Conservation (phyloP, 2,888 invertebrate genomes). For the Aphidius colemani region DNA sequence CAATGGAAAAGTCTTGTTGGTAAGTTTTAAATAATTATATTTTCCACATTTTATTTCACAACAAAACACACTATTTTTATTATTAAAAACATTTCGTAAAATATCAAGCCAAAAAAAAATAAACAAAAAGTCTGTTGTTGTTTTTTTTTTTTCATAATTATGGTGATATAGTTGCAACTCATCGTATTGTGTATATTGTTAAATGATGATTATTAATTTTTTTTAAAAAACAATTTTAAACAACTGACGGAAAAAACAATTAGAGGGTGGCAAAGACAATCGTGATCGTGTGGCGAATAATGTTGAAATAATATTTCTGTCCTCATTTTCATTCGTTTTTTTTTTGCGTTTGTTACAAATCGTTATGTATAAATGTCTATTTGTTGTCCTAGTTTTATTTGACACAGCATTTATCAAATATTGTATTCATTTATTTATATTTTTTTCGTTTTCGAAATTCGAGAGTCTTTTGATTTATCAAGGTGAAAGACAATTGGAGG, state of each 20-base stretch:
- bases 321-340: neutral
- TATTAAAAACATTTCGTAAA: slow-evolving; percentile 31
- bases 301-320: slow-evolving; percentile 21
- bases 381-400: slow-evolving; percentile 19
- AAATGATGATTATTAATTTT: too few species aligned
- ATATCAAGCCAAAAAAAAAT: neutral
- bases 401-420: slow-evolving; percentile 3
- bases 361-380: neutral
- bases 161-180: slow-evolving; percentile 28
- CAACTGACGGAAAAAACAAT: slow-evolving; percentile 31
- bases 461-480: neutral
- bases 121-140: neutral
- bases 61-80: slow-evolving; percentile 21
- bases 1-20: slow-evolving; percentile 83
- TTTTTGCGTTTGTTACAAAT: slow-evolving; percentile 18
- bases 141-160: slow-evolving; percentile 21
- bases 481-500: slow-evolving; percentile 18
- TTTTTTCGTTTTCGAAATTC: neutral
- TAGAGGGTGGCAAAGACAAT: slow-evolving; percentile 30
- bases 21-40: slow-evolving; percentile 63
- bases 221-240: too few species aligned
- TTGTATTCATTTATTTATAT: slow-evolving; percentile 8
- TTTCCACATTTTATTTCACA: slow-evolving; percentile 21
- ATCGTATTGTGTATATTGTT: slow-evolving; percentile 26
- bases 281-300: slow-evolving; percentile 21